phyloP scores from a whole-genome alignment of 1,140 invertebrate species.

The Zaprionus lachaisei region DNA sequence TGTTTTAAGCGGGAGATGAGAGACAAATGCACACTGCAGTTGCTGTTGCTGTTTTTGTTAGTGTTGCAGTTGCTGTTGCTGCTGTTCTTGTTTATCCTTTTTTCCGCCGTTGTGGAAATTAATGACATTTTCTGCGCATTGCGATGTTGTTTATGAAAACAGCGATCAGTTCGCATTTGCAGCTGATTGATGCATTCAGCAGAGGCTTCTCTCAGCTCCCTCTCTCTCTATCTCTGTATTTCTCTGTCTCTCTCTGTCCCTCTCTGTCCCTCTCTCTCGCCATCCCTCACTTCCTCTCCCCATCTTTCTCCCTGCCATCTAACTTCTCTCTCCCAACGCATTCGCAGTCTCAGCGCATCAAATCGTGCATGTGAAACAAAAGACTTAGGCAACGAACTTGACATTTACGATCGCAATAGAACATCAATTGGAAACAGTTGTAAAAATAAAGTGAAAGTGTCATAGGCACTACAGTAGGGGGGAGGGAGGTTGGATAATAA shows the following conservation, averaged over 20 bases:
- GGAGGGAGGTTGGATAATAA: constrained; percentile 30
- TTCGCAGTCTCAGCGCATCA: constrained; percentile 9
- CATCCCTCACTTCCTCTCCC: not conserved
- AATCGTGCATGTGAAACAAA: constrained; percentile 54
- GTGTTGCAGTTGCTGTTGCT: constrained; percentile 20
- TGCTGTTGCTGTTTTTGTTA: constrained; percentile 16
- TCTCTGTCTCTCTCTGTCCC: too few species aligned
- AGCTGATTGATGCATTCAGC: constrained; percentile 67
- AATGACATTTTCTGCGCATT: constrained; percentile 77
- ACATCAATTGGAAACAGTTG: constrained; percentile 54
- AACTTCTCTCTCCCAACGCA: too few species aligned
- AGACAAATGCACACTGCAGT: constrained; percentile 75
- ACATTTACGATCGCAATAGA: constrained; percentile 71
- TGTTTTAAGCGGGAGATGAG: constrained; percentile 74
- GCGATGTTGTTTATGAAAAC: constrained; percentile 82
- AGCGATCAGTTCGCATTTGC: constrained; percentile 78
- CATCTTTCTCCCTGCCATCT: not conserved
- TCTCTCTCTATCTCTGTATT: not conserved
- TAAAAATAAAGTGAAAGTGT: constrained; percentile 57
- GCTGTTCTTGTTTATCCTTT: constrained; percentile 37
- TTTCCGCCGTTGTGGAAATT: constrained; percentile 51
- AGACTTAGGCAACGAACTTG: constrained; percentile 71
- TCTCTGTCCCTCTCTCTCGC: not conserved
- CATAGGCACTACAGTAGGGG: not conserved
- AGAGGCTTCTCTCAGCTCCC: not conserved